Percentiles rank a stretch among this genome's conserved stretches.
Evolutionary conservation across 1,140 invertebrate species (phyloP).

Genomic region (Polypedilum pembai): DNA sequence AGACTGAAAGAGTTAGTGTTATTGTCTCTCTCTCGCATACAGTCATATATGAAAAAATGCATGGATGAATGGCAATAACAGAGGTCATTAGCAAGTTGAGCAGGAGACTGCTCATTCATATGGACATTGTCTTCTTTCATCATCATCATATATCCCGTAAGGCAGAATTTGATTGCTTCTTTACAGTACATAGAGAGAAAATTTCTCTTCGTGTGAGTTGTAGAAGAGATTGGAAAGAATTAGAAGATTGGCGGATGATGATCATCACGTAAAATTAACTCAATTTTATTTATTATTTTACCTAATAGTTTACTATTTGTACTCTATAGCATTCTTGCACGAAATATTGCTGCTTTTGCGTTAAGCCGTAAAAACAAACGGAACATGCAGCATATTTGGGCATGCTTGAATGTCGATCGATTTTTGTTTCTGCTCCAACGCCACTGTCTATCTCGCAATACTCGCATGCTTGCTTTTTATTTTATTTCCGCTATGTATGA

Average conservation of each 20-base stretch:
- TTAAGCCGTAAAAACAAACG: conserved; percentile 3
- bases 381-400: conserved; percentile 14
- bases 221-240: too few species aligned
- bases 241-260: not conserved
- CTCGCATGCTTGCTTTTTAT: not conserved
- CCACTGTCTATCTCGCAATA: not conserved
- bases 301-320: not conserved
- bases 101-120: not conserved
- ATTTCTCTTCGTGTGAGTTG: too few species aligned
- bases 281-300: not conserved
- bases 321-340: not conserved
- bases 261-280: conserved; percentile 2
- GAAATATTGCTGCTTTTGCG: not conserved
- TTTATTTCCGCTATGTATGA: conserved; percentile 5
- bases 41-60: not conserved
- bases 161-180: not conserved
- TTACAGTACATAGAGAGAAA: not conserved
- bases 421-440: not conserved
- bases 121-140: not conserved
- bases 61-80: not conserved
- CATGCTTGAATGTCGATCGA: conserved; percentile 14
- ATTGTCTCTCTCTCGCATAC: not conserved
- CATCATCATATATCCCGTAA: not conserved
- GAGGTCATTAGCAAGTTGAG: conserved; percentile 3
- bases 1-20: conserved; percentile 1